A percentile compares a stretch with the other conserved stretches of the same genome.
These are phyloP conservation scores for Pharmacophagus antenor DNA, from an alignment of 2,888 invertebrate species.

Conservation along the genomic window DNA sequence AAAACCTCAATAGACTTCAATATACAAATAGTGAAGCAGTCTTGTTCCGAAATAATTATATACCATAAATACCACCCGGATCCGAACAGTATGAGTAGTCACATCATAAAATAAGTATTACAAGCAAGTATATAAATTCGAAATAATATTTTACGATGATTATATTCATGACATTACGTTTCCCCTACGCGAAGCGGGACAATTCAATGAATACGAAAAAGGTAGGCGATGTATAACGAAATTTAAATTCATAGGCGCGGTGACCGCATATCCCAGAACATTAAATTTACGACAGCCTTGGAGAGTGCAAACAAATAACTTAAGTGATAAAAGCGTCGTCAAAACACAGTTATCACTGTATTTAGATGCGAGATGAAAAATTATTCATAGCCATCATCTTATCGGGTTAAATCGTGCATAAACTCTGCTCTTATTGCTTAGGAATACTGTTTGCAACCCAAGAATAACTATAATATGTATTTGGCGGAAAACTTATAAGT, in stretches of 20 bases:
- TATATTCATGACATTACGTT: constrained; percentile 24
- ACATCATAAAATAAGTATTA: background rate
- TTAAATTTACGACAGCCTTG: constrained; percentile 25
- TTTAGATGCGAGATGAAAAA: background rate
- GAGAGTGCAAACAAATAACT: constrained; percentile 20
- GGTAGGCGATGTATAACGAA: constrained; percentile 21
- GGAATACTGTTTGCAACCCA: no score
- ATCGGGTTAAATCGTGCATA: no score
- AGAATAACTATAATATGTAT: no score
- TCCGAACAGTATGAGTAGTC: no score
- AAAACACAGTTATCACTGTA: background rate
- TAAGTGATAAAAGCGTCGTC: constrained; percentile 14
- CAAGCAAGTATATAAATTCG: background rate
- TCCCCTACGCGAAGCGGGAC: background rate
- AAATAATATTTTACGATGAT: constrained; percentile 28
- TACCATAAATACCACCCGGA: no score
- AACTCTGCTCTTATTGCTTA: no score
- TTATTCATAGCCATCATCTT: background rate
- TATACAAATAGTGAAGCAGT: no score
- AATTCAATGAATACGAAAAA: constrained; percentile 27
- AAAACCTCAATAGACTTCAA: no score
- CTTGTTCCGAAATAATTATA: no score
- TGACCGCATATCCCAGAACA: constrained; percentile 23
- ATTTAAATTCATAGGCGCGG: constrained; percentile 31
- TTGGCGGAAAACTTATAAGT: no score